Base-by-base conservation (phyloP, 2,113 vertebrate genomes). In the Anolis carolinensis region DNA sequence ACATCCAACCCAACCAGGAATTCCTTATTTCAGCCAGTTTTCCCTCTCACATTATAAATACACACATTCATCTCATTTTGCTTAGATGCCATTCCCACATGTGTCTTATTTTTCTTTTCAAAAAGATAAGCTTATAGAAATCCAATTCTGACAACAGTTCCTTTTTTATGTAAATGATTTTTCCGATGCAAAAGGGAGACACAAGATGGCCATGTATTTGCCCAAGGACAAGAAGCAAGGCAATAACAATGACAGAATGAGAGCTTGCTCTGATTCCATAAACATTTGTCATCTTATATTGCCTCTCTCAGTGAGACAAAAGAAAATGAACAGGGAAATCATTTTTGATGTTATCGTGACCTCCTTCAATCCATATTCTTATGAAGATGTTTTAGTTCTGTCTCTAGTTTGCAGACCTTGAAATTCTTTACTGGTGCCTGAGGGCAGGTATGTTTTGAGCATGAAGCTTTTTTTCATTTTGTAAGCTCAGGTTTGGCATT, bases 281-380 rank as follows among this genome's bases (percentile, higher is more conserved):
- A 70, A 89, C 34, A 72, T 72, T 82, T 82, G 67, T 62, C 65
- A 23, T 72, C 75, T 88, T 67, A 83, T 83, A 90, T 32, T 87
- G 27, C 87, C 83, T 74, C 39, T 16, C 25, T 68, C 82, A 81
- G 82, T 79, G 82, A 93, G 75, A 76, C 86, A 85, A 87, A 83
- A 87, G 86, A 86, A 84, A 85, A 74, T 72, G 79, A 92, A 86
- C 89, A 85, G 87, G 79, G 82, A 93, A 93, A 89, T 88, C 74
- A 90, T 67, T 14, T n/a, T 82, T 84, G 72, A 82, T 0, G 0
- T 79, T 85, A 82, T 80, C 55, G 7, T 25, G 27, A 86, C 76
- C 34, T 79, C 70, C 82, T 86, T 86, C 74, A 55, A 85, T 59
- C 36, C 0, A 0, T 65, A 23, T 76, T 62, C 84, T 84, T 20